A percentile compares a stretch with the other conserved stretches of the same genome.
Conservation (phyloP, 2,888 invertebrate species). For the Stramonita haemastoma region DNA sequence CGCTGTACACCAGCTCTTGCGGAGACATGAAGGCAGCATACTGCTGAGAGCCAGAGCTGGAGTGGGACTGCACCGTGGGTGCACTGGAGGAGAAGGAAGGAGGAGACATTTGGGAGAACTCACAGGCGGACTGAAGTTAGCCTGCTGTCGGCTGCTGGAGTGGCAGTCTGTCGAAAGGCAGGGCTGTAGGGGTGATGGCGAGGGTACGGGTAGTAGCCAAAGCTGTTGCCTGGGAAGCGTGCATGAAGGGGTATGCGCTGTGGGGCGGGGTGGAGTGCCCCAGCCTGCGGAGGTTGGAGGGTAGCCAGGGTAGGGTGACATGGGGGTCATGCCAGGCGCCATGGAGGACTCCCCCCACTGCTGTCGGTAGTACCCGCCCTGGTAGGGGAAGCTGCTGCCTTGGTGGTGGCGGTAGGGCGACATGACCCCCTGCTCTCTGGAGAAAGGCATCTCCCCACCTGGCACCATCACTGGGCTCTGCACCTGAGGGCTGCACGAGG, state of each 20-base stretch:
- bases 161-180: not conserved
- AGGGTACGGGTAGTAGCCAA: constrained; percentile 25
- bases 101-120: too few species aligned
- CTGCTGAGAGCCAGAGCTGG: constrained; percentile 21
- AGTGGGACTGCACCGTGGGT: not conserved
- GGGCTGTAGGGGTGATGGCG: constrained; percentile 22
- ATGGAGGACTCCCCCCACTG: constrained; percentile 29
- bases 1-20: constrained; percentile 6
- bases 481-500: constrained; percentile 15
- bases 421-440: not conserved
- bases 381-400: constrained; percentile 8
- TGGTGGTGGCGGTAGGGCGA: constrained; percentile 15
- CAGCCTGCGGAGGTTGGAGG: not conserved
- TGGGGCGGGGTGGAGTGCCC: constrained; percentile 35
- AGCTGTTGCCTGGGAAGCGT: not conserved
- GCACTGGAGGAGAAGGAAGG: not conserved
- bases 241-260: constrained; percentile 28
- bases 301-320: not conserved
- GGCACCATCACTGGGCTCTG: constrained; percentile 23
- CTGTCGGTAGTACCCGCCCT: constrained; percentile 30
- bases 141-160: constrained; percentile 19
- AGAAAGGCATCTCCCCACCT: not conserved
- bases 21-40: constrained; percentile 31
- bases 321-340: not conserved
- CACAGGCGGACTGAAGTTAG: constrained; percentile 35